Conservation (phyloP, 2,113 vertebrate species). For the Sus scrofa region T2T-Sscrofa CM000822.6:51694001-51694500, state of each 20-base stretch:
- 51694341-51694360: too few relatives aligned
- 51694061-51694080: neutral
- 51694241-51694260: too few relatives aligned
- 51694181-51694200: neutral
- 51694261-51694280: too few relatives aligned
- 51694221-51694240: neutral
- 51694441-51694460: too few relatives aligned
- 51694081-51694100: neutral
- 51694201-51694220: neutral
- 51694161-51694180: constrained; percentile 21
- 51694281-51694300: too few relatives aligned
- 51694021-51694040: neutral
- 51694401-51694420: too few relatives aligned
- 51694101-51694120: neutral
- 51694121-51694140: neutral
- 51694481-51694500: neutral
- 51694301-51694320: too few relatives aligned
- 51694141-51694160: neutral
- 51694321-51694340: too few relatives aligned
- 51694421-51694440: too few relatives aligned
- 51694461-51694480: neutral
- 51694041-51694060: neutral
- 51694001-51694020: neutral
- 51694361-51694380: too few relatives aligned
- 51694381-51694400: too few relatives aligned